A percentile compares a stretch with the other conserved stretches of the same genome.
Evolutionary conservation across 2,113 vertebrate genomes (phyloP).

Genomic region (Melospiza melodia): DNA sequence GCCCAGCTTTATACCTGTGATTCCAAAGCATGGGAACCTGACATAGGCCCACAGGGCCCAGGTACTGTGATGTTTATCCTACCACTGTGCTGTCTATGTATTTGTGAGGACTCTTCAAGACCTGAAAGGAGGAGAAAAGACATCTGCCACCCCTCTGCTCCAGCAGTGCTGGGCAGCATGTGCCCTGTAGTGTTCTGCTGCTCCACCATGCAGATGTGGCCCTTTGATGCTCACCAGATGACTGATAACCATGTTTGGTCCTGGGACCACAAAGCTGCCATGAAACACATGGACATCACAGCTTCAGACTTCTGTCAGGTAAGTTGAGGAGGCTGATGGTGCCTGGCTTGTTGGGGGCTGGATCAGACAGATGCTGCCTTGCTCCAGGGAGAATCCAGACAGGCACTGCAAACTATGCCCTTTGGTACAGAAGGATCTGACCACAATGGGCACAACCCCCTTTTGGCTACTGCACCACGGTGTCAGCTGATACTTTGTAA

Average conservation of each 20-base stretch:
- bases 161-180: accelerated
- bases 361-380: background rate
- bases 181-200: background rate
- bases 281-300: background rate
- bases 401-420: background rate
- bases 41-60: background rate
- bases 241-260: background rate
- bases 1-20: background rate
- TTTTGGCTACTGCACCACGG: background rate
- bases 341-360: background rate
- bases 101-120: background rate
- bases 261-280: background rate
- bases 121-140: background rate
- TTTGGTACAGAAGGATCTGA: background rate
- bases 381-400: background rate
- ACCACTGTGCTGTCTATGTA: background rate
- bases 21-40: background rate
- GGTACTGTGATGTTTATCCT: background rate
- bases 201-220: background rate
- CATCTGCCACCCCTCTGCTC: background rate
- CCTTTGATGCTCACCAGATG: background rate
- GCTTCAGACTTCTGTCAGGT: background rate
- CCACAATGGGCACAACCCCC: accelerated
- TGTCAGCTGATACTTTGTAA: background rate
- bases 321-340: background rate